Conservation (phyloP, 2,888 invertebrate species). For the Andrena camellia region DNA sequence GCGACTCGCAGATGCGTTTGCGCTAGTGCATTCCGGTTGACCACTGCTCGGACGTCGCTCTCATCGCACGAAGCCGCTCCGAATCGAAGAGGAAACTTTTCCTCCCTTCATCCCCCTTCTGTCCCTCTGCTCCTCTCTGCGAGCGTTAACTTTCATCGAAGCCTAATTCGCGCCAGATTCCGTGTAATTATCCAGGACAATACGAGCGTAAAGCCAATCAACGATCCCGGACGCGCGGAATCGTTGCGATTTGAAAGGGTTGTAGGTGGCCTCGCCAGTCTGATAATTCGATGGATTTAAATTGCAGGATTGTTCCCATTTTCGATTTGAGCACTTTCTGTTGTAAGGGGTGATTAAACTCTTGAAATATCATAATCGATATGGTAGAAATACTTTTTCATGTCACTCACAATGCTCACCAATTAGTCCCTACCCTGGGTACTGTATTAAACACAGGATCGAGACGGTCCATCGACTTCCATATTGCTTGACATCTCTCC, state of each 20-base stretch:
- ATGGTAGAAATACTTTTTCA: no score
- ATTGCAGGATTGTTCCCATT: no score
- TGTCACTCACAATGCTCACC: no score
- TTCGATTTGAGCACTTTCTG: no score
- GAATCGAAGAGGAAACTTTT: slow-evolving; percentile 5
- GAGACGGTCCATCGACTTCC: no score
- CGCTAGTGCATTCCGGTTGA: slow-evolving; percentile 20
- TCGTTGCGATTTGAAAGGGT: slow-evolving; percentile 20
- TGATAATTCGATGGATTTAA: no score
- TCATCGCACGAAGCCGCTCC: neutral
- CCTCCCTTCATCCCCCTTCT: neutral
- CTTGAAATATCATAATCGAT: no score
- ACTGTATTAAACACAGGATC: no score
- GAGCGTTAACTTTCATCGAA: slow-evolving; percentile 19
- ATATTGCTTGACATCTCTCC: no score
- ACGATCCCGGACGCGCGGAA: slow-evolving; percentile 4
- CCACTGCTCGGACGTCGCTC: neutral
- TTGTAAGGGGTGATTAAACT: no score
- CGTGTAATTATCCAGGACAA: slow-evolving; percentile 43
- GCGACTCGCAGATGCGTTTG: slow-evolving; percentile 29
- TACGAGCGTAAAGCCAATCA: slow-evolving; percentile 2
- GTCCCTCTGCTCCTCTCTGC: no score
- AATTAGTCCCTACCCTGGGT: no score
- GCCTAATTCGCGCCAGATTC: slow-evolving; percentile 30
- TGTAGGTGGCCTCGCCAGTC: neutral